These are phyloP conservation scores for Drosophila bifasciata DNA, from an alignment of 1,140 invertebrate species.

Conservation along the genomic window DNA sequence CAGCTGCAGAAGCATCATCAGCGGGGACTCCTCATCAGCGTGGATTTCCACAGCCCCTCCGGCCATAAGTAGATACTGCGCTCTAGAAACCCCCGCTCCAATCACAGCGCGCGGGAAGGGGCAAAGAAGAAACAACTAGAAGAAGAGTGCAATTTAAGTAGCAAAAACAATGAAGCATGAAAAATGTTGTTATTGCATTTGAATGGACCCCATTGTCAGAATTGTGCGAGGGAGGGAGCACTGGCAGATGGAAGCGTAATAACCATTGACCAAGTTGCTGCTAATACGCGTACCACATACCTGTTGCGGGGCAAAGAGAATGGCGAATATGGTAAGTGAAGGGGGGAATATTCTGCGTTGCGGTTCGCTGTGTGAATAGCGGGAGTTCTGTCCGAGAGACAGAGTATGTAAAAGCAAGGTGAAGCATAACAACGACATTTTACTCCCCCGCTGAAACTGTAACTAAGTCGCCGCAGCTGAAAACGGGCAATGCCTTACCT, in stretches of 20 bases:
- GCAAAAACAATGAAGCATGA: constrained; percentile 31
- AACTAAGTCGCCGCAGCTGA: too few relatives aligned
- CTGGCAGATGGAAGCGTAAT: constrained; percentile 31
- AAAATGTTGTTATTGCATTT: constrained; percentile 55
- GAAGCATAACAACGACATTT: too few relatives aligned
- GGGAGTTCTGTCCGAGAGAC: too few relatives aligned
- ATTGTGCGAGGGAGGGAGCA: not conserved
- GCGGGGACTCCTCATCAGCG: constrained; percentile 48
- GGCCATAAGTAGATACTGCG: constrained; percentile 3
- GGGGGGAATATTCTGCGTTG: constrained; percentile 23
- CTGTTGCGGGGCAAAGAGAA: constrained; percentile 40
- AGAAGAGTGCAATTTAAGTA: constrained; percentile 56
- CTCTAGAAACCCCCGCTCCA: not conserved
- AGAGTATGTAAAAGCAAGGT: too few relatives aligned
- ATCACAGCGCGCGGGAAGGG: constrained; percentile 40
- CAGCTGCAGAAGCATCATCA: constrained; percentile 27
- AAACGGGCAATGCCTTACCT: too few relatives aligned
- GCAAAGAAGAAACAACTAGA: not conserved
- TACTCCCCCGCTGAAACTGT: too few relatives aligned
- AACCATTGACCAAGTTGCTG: constrained; percentile 17
- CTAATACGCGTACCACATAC: not conserved
- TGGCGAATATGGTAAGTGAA: constrained; percentile 35
- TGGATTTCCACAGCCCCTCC: constrained; percentile 60
- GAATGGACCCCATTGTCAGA: constrained; percentile 35
- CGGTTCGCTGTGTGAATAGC: constrained; percentile 2